Evolutionary conservation across 2,113 vertebrate genomes (phyloP), one percentile per base, ranked within the genome.

Genomic region (Menura novaehollandiae): DNA sequence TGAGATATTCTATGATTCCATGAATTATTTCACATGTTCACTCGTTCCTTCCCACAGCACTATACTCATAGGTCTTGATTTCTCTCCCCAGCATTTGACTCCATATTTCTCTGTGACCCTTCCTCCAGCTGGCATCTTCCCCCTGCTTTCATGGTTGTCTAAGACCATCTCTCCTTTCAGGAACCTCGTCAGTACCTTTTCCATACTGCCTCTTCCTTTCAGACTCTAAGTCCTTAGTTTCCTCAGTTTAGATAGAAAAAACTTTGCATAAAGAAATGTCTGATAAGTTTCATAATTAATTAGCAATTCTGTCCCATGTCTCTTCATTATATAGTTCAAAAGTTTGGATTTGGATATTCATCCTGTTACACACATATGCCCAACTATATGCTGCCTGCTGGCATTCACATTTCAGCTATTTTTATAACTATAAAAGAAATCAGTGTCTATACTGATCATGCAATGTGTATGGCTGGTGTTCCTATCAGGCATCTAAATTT

Each of bases 41-140:
- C n/a, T 55, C 1, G 0, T 39, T 24, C 19, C 16, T 32, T 71
- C 55, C 18, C n/a, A 33, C 37, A 71, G 13, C 15, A 10, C 28
- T 58, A 6, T 16, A 18, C 9, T 33, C 30, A 35, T 7, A 20
- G 8, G 17, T 66, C 15, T 71, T 0, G 1, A 37, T 7, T 68
- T 84, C 8, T 49, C 11, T 49, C 2, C 12, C 16, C 18, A 67
- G 4, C 3, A 26, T 51, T 41, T 94, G 24, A 33, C 30, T 88
- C 22, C 56, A 28, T 21, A 37, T 5, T 17, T 62, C 37, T 53
- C 19, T 0, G 0, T n/a, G 44, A 58, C 5, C 16, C 75, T 75
- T 75, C 22, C 11, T 63, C 32, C 6, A 62, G n/a, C 11, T 67
- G 24, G 9, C 13, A 37, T 26, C 37, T 85, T 67, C 37, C 60